Conservation (phyloP, 2,113 vertebrate species). For the Elgaria multicarinata region DNA sequence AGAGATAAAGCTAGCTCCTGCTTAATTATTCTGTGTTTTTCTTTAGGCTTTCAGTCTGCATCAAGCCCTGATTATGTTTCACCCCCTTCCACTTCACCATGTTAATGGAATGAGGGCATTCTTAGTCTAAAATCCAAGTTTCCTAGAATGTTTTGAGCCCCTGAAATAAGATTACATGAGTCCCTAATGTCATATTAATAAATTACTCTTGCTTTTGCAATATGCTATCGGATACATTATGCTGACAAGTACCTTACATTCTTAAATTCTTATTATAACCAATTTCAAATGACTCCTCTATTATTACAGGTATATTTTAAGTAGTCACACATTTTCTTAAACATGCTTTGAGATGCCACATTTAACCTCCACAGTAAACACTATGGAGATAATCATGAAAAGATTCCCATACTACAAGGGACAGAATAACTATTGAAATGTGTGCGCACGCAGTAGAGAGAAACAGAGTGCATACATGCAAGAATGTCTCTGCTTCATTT, state of each 20-base stretch:
- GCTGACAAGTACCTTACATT: background rate
- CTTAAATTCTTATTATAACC: background rate
- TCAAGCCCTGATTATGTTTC: slow-evolving; percentile 1
- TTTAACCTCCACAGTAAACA: background rate
- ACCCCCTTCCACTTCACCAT: background rate
- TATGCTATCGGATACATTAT: background rate
- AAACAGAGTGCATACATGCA: background rate
- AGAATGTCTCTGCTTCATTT: background rate
- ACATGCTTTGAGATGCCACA: background rate
- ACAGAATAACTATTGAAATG: background rate
- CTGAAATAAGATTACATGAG: background rate
- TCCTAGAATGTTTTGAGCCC: background rate
- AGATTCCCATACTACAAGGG: background rate
- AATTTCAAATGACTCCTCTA: background rate
- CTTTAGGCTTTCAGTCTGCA: slow-evolving; percentile 31
- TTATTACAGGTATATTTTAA: background rate
- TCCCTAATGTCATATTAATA: background rate
- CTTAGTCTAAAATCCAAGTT: background rate
- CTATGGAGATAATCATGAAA: background rate
- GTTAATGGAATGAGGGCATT: slow-evolving; percentile 46
- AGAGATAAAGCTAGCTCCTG: slow-evolving; percentile 58
- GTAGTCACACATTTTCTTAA: background rate
- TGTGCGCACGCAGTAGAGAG: background rate
- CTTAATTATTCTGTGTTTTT: slow-evolving; percentile 63
- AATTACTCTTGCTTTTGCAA: accelerated